Conservation (phyloP, 1,140 invertebrate species). For the Cecropterus lyciades region DNA sequence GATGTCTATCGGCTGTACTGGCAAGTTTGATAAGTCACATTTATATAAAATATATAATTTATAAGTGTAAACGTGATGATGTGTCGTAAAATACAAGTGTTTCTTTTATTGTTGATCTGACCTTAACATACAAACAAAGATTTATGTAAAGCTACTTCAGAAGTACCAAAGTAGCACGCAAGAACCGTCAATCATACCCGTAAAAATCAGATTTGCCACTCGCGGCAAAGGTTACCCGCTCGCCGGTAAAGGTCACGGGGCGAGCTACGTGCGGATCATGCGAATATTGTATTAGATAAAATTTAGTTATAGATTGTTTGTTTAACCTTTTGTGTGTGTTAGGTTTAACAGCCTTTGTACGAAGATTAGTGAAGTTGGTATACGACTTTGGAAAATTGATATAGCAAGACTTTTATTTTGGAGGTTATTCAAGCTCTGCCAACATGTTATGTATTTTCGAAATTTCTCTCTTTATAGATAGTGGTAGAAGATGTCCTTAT, state of each 20-base stretch:
- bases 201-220: neutral
- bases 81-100: neutral
- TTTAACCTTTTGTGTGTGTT: neutral
- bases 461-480: too few relatives aligned
- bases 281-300: neutral
- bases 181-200: neutral
- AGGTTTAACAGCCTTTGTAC: too few relatives aligned
- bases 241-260: constrained; percentile 1
- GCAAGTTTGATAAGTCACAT: too few relatives aligned
- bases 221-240: neutral
- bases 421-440: too few relatives aligned
- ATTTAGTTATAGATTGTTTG: neutral
- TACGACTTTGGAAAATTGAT: too few relatives aligned
- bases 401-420: too few relatives aligned
- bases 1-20: too few relatives aligned
- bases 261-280: neutral
- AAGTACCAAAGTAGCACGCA: neutral
- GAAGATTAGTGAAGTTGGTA: too few relatives aligned
- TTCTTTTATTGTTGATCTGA: neutral
- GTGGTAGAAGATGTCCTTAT: too few relatives aligned
- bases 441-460: too few relatives aligned
- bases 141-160: neutral
- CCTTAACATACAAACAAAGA: neutral
- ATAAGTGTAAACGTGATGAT: too few relatives aligned
- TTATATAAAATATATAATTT: too few relatives aligned